Percentiles rank a stretch among this genome's conserved stretches.
phyloP scores from a whole-genome alignment of 2,888 invertebrate species.

The Spialia ferax region DNA sequence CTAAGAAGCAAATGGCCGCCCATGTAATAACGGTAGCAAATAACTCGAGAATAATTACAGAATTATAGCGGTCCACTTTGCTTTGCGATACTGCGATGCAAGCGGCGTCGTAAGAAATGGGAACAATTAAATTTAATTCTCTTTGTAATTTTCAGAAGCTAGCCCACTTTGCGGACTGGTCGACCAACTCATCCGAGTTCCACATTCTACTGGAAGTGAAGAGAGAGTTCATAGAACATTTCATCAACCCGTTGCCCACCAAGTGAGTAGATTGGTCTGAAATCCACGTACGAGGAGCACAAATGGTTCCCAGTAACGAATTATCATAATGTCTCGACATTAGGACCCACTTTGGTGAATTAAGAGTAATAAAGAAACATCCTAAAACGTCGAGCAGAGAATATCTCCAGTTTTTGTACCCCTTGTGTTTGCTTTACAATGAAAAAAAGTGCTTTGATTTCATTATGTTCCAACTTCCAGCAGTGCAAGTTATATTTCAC shows the following conservation, averaged over 20 bases:
- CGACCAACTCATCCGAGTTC: slow-evolving; percentile 90
- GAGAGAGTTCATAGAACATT: slow-evolving; percentile 89
- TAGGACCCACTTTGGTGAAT: slow-evolving; percentile 11
- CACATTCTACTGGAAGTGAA: slow-evolving; percentile 91
- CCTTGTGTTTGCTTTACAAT: background rate
- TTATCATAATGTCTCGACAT: slow-evolving; percentile 19
- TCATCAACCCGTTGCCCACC: slow-evolving; percentile 86
- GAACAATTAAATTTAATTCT: slow-evolving; percentile 63
- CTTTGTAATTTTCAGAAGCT: slow-evolving; percentile 80
- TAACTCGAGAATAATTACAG: slow-evolving; percentile 35
- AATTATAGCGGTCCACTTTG: slow-evolving; percentile 40
- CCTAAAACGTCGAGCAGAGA: background rate
- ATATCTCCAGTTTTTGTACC: background rate
- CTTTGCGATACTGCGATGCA: slow-evolving; percentile 29
- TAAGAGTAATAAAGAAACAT: slow-evolving; percentile 2
- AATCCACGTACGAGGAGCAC: background rate
- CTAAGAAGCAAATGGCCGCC: slow-evolving; percentile 26
- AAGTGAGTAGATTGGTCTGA: slow-evolving; percentile 75
- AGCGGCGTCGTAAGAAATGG: slow-evolving; percentile 44
- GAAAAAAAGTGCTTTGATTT: background rate
- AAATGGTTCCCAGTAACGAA: background rate
- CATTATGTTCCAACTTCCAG: background rate
- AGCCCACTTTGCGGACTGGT: slow-evolving; percentile 93
- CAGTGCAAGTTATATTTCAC: background rate
- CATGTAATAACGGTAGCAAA: slow-evolving; percentile 27